These are phyloP conservation scores for Pterobdella sp. DNA, from an alignment of 2,888 invertebrate species.

Conservation along the genomic window DNA sequence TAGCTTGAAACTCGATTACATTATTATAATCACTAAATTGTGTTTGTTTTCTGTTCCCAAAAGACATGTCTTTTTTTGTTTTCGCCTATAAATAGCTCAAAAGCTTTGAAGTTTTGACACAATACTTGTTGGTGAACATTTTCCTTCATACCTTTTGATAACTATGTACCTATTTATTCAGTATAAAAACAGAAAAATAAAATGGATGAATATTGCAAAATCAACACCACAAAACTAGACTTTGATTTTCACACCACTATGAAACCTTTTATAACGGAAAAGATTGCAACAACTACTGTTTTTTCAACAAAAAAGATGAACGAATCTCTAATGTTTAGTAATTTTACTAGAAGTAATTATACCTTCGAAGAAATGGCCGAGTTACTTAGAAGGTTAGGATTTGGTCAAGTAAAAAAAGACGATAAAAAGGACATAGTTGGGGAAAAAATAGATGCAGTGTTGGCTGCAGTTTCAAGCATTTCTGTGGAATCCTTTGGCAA, in stretches of 20 bases:
- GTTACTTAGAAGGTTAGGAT: background rate
- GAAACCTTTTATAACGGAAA: background rate
- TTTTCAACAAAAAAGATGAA: background rate
- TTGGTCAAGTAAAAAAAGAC: background rate
- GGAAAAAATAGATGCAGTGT: background rate
- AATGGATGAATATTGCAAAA: slow-evolving; percentile 17
- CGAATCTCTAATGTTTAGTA: background rate
- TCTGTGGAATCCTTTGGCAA: slow-evolving; percentile 1
- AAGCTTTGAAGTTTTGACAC: background rate
- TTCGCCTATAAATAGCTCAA: background rate
- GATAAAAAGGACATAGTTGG: background rate
- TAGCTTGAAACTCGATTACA: background rate
- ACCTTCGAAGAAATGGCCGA: background rate
- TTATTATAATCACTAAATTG: slow-evolving; percentile 1
- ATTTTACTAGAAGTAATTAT: background rate
- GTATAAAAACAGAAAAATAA: no score
- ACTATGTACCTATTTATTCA: no score
- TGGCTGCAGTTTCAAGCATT: slow-evolving; percentile 1
- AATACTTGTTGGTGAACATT: no score
- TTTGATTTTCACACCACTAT: background rate
- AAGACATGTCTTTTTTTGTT: background rate
- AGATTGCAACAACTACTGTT: background rate
- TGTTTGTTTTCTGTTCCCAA: background rate
- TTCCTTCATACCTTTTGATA: no score
- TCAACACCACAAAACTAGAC: background rate